Evolutionary conservation across 23 tunicate genomes (phyloP).

Genomic region (Pegea sp.): DNA sequence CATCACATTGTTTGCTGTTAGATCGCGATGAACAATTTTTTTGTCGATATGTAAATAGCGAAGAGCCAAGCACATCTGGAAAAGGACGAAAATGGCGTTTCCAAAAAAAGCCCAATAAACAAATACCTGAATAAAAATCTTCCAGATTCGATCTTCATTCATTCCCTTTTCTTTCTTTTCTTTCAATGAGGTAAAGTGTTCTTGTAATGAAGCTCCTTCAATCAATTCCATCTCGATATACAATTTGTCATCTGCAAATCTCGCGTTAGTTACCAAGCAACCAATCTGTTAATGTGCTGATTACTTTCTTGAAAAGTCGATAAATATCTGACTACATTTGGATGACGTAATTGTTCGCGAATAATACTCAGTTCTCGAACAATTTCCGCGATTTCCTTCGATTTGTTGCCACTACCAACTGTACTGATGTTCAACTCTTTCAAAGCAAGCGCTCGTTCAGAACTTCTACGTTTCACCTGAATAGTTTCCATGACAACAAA

Average conservation of each 20-base stretch:
- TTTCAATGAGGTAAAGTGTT: constrained; percentile 63
- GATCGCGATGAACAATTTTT: constrained; percentile 67
- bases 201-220: constrained; percentile 91
- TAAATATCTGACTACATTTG: constrained; percentile 72
- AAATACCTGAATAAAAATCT: constrained; percentile 61
- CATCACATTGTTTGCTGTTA: constrained; percentile 85
- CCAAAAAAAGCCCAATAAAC: not conserved
- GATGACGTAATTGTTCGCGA: constrained; percentile 70
- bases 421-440: constrained; percentile 53
- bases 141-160: constrained; percentile 70
- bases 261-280: too few relatives aligned
- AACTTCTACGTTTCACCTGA: constrained; percentile 40
- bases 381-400: constrained; percentile 71
- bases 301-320: constrained; percentile 83
- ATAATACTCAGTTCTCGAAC: constrained; percentile 81
- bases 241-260: constrained; percentile 74
- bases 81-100: not conserved
- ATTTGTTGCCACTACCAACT: constrained; percentile 73
- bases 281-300: too few relatives aligned
- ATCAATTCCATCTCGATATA: constrained; percentile 94
- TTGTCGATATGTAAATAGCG: constrained; percentile 79
- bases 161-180: constrained; percentile 81
- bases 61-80: constrained; percentile 72
- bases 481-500: not conserved
- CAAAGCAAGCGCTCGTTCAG: constrained; percentile 47